Conservation (phyloP, 2,888 invertebrate genomes). For the Ephialtes manifestator region DNA sequence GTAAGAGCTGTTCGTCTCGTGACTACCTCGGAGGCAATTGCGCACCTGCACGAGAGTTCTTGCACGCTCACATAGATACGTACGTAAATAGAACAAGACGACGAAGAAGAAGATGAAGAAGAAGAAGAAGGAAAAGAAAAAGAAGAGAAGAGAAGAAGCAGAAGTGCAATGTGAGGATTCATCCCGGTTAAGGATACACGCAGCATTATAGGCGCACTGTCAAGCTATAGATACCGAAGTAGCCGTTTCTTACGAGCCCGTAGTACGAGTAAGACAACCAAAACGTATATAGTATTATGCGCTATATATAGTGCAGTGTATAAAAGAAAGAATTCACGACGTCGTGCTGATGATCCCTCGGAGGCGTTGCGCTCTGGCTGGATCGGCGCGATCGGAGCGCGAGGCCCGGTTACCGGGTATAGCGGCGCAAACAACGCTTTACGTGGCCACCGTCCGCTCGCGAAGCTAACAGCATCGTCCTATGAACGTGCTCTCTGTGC, state of each 20-base stretch:
- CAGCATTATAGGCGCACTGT: conserved; percentile 35
- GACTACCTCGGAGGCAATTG: conserved; percentile 45
- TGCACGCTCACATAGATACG: conserved; percentile 18
- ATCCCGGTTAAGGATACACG: conserved; percentile 61
- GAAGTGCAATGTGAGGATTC: conserved; percentile 55
- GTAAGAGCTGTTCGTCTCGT: conserved; percentile 48
- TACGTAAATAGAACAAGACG: conserved; percentile 59
- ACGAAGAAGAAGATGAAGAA: conserved; percentile 66
- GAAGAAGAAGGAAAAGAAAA: conserved; percentile 62
- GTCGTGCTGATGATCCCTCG: conserved; percentile 64
- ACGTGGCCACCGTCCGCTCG: not conserved
- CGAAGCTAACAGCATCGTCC: not conserved
- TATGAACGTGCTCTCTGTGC: not conserved
- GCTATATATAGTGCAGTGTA: conserved; percentile 64
- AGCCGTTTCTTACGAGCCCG: conserved; percentile 57
- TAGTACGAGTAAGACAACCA: conserved; percentile 63
- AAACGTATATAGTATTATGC: conserved; percentile 40
- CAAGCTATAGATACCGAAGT: conserved; percentile 22
- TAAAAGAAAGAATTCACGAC: conserved; percentile 45
- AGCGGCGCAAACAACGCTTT: conserved; percentile 42
- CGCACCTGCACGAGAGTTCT: conserved; percentile 55
- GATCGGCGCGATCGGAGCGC: conserved; percentile 21
- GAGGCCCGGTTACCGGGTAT: conserved; percentile 50
- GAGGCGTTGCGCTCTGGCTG: conserved; percentile 34
- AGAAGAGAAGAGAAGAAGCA: conserved; percentile 51